A percentile compares a stretch with the other conserved stretches of the same genome.
phyloP scores from a whole-genome alignment of 2,797 vertebrate genomes.

The Etheostoma perlongum region DNA sequence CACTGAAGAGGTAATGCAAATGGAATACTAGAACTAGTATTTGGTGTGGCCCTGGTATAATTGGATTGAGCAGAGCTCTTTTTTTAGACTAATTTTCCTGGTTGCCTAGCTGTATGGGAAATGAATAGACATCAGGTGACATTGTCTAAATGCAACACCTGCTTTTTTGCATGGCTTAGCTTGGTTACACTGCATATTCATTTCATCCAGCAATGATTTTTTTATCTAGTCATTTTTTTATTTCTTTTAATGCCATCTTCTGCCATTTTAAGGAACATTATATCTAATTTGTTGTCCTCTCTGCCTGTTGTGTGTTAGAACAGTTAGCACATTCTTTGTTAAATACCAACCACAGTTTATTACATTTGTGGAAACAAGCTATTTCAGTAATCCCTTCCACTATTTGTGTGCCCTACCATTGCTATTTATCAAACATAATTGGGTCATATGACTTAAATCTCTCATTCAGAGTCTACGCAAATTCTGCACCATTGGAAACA shows the following conservation, averaged over 20 bases:
- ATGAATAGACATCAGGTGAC: neutral
- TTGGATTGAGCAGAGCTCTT: neutral
- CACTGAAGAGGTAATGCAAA: neutral
- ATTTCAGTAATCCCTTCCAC: conserved; percentile 40
- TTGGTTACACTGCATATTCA: neutral
- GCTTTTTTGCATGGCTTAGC: neutral
- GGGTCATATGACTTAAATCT: conserved; percentile 33
- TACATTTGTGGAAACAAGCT: conserved; percentile 28
- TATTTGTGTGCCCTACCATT: conserved; percentile 15
- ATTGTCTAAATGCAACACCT: neutral
- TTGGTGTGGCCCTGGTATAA: neutral
- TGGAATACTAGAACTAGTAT: neutral
- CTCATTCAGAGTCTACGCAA: conserved; percentile 10
- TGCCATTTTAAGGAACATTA: conserved; percentile 29
- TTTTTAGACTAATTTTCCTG: neutral
- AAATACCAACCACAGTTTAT: conserved; percentile 32
- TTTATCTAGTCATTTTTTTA: conserved; percentile 11
- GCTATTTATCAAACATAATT: conserved; percentile 47
- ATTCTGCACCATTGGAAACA: conserved; percentile 6
- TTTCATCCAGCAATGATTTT: conserved; percentile 12
- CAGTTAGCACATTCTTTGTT: neutral
- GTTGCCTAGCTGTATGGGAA: neutral
- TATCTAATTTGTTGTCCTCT: conserved; percentile 20
- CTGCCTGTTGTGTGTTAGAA: conserved; percentile 15
- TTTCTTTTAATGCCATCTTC: conserved; percentile 20